These are phyloP conservation scores for Clarias pachynema DNA, from an alignment of 2,797 vertebrate genomes.

Conservation along the genomic window DNA sequence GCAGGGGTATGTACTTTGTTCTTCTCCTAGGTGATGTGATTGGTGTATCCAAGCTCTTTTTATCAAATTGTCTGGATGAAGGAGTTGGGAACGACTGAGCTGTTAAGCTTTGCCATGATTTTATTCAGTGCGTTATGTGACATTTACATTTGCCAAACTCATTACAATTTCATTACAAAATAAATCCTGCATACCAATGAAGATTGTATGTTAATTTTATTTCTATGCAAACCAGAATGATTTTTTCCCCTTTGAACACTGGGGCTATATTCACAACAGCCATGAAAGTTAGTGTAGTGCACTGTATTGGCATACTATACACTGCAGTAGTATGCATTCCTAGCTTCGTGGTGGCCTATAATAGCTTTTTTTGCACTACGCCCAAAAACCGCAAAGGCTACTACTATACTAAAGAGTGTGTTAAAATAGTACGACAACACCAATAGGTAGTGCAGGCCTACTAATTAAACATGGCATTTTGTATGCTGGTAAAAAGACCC, in stretches of 20 bases:
- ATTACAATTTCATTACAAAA: neutral
- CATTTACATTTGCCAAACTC: neutral
- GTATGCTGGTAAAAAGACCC: neutral
- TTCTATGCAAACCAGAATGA: neutral
- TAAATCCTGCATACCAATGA: neutral
- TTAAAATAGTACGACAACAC: conserved; percentile 16
- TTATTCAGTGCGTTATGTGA: neutral
- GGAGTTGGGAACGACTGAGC: neutral
- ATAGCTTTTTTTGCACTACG: neutral
- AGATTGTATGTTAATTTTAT: neutral
- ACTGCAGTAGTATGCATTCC: neutral
- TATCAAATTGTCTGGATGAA: conserved; percentile 8
- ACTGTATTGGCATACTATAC: neutral
- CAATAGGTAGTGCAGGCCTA: conserved; percentile 3
- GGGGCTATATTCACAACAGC: neutral
- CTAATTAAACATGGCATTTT: conserved; percentile 31
- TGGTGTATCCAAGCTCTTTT: conserved; percentile 1
- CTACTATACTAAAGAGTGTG: conserved; percentile 22
- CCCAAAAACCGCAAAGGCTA: conserved; percentile 6
- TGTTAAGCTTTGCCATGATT: neutral
- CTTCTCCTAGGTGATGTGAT: conserved; percentile 10
- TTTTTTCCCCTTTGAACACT: neutral
- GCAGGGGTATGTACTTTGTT: conserved; percentile 2
- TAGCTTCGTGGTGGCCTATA: conserved; percentile 6
- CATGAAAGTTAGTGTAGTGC: neutral